Base-by-base conservation (phyloP, 2,888 invertebrate genomes). In the Amiota minor region DNA sequence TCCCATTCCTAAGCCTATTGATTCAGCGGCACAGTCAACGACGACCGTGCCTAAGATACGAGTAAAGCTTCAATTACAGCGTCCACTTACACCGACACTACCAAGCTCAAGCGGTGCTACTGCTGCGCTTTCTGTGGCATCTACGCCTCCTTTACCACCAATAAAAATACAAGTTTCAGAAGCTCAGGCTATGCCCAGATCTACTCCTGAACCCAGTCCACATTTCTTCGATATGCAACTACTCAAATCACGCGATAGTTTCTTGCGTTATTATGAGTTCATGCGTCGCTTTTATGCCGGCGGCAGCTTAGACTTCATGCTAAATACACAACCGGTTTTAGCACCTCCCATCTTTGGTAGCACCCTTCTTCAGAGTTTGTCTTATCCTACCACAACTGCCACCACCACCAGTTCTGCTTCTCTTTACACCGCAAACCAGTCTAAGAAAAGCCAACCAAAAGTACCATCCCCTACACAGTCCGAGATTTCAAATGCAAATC, bases 191-290 rank as follows among this genome's bases (percentile, higher is more conserved):
- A 35, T 35, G 35, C 35, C 35, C 35, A 35, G 35, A 35, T 35
- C 35, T 35, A 23, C 10, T 12, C 62, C 53, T 16, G 16, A 12
- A 64, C 71, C 16, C 61, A 75, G 62, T 20, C 81, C 81, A 47
- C 71, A 75, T 11, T 72, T 75, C 68, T 77, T 86, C 56, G 87
- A 89, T 70, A 78, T 86, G 77, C 81, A 88, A 75, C 78, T 86
- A 74, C 73, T 88, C 1, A 88, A 87, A 76, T 85, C 88, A 14
- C 87, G 79, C 3, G 88, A 88, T 18, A 88, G 86, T 81, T 83
- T 89, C 14, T 74, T 88, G 49, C 82, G 87, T 50, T 89, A 89
- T 74, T 89, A 89, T 74, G 88, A 89, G 70, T 88, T 89, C 69
- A 89, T 89, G 89, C 75, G 87, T 47, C 87, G 88, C 45, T 83